Evolutionary conservation across 92 coral and sea anemone species (phyloP).

Genomic region (Epizoanthus stellaris): DNA sequence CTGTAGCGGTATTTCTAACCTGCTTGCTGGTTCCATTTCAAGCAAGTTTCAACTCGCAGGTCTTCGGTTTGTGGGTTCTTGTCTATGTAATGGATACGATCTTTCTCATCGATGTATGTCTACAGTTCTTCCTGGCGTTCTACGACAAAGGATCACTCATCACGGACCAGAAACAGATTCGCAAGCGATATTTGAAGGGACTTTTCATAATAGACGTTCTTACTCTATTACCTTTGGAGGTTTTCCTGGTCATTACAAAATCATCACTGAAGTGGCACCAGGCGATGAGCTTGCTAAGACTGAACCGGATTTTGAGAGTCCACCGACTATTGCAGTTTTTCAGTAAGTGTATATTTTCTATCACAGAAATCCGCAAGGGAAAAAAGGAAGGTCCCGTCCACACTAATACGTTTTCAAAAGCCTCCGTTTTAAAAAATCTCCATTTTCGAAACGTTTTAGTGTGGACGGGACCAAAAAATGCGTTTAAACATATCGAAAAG

Average conservation of each 20-base stretch:
- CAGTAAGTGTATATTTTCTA: slow-evolving; percentile 57
- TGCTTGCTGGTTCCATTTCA: slow-evolving; percentile 81
- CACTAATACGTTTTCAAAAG: no score
- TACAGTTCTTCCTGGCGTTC: slow-evolving; percentile 71
- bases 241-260: slow-evolving; percentile 51
- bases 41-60: slow-evolving; percentile 73
- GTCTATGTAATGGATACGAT: slow-evolving; percentile 66
- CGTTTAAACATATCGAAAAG: no score
- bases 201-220: slow-evolving; percentile 65
- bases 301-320: slow-evolving; percentile 77
- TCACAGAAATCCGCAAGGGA: no score
- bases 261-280: slow-evolving; percentile 59
- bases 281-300: slow-evolving; percentile 63
- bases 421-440: no score
- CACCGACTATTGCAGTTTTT: slow-evolving; percentile 68
- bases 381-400: no score
- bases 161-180: slow-evolving; percentile 64
- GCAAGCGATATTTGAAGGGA: slow-evolving; percentile 67
- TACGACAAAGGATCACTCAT: slow-evolving; percentile 76
- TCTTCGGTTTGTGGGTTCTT: slow-evolving; percentile 55
- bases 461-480: no score
- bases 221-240: slow-evolving; percentile 70
- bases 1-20: slow-evolving; percentile 57
- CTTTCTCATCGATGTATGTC: slow-evolving; percentile 67
- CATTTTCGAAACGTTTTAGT: no score